Conservation (phyloP, 2,113 vertebrate genomes). For the Dendrocopos noguchii region DNA sequence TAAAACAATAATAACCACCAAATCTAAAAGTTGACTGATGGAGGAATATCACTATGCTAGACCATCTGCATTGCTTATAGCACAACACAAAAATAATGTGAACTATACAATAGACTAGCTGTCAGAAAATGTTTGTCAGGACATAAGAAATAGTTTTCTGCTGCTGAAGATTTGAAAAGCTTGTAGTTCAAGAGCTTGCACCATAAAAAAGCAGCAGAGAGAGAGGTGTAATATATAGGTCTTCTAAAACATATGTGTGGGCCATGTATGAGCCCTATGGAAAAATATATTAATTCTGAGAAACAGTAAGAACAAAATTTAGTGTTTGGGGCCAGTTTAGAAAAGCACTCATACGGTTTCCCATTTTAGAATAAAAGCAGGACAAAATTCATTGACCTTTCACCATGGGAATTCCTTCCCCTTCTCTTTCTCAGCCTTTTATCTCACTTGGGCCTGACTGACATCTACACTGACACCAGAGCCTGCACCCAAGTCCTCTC, state of each 20-base stretch:
- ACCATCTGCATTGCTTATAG: conserved; percentile 62
- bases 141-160: conserved; percentile 3
- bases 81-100: conserved; percentile 43
- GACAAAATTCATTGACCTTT: neutral
- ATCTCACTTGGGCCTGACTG: neutral
- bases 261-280: neutral
- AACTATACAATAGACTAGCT: conserved; percentile 48
- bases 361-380: neutral
- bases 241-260: neutral
- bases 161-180: neutral
- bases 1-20: conserved; percentile 7
- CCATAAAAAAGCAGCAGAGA: neutral
- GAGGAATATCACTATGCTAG: conserved; percentile 41
- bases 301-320: neutral
- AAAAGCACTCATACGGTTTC: neutral
- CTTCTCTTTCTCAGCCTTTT: neutral
- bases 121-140: conserved; percentile 40
- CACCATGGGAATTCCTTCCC: neutral
- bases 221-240: neutral
- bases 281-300: neutral
- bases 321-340: neutral
- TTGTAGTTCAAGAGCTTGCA: neutral
- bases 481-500: neutral
- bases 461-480: neutral
- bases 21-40: conserved; percentile 55